Conservation (phyloP, 2,797 vertebrate species). For the Choloepus didactylus region DNA sequence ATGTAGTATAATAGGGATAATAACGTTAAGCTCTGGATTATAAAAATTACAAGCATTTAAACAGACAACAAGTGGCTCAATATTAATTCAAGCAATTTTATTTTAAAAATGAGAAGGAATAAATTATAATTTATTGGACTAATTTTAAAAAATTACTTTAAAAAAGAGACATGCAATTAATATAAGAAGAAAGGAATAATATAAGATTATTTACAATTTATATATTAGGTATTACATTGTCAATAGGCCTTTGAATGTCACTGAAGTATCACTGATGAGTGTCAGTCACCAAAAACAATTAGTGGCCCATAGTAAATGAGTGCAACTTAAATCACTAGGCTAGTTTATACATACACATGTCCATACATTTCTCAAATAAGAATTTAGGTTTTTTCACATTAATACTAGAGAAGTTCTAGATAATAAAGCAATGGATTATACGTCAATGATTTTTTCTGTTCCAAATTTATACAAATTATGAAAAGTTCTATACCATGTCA, state of each 20-base stretch:
- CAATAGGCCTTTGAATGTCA: not conserved
- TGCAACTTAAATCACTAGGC: not conserved
- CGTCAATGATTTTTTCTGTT: slow-evolving; percentile 14
- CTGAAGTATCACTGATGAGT: not conserved
- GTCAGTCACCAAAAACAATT: not conserved
- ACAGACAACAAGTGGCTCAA: not conserved
- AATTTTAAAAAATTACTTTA: slow-evolving; percentile 55
- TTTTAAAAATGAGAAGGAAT: slow-evolving; percentile 29
- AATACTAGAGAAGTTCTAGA: slow-evolving; percentile 21
- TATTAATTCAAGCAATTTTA: not conserved
- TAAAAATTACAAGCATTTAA: slow-evolving; percentile 7
- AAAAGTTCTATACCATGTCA: not conserved
- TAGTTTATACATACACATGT: not conserved
- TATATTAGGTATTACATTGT: not conserved
- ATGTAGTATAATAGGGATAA: not conserved
- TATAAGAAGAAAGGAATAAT: slow-evolving; percentile 22
- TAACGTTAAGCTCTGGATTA: not conserved
- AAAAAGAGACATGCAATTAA: slow-evolving; percentile 17
- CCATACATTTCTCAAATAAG: not conserved
- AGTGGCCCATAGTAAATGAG: slow-evolving; percentile 26
- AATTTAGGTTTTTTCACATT: not conserved
- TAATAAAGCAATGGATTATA: slow-evolving; percentile 36
- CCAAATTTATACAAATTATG: slow-evolving; percentile 51
- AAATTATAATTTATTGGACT: not conserved
- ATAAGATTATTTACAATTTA: not conserved